Percentiles rank a stretch among this genome's conserved stretches.
phyloP scores from a whole-genome alignment of 1,140 invertebrate species.

The Drosophila repleta region DNA sequence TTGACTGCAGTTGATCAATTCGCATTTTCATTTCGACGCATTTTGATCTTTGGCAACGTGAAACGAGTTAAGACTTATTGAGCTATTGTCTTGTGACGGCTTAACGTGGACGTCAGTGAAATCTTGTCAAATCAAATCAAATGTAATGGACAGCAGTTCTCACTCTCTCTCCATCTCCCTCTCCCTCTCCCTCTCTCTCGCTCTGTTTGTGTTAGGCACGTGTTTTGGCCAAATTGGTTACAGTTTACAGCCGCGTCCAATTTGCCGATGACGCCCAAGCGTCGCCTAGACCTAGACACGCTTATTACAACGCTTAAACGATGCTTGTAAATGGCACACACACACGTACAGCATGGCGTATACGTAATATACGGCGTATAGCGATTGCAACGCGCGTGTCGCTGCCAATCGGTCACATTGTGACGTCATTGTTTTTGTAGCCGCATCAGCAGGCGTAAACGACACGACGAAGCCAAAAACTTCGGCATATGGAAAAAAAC shows the following conservation, averaged over 20 bases:
- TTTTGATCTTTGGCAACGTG: conserved; percentile 9
- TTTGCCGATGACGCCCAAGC: conserved; percentile 43
- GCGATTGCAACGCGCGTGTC: conserved; percentile 45
- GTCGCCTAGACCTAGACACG: conserved; percentile 38
- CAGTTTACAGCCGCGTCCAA: conserved; percentile 52
- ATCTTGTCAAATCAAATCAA: neutral
- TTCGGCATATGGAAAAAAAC: conserved; percentile 34
- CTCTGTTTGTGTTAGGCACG: conserved; percentile 17
- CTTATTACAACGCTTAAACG: conserved; percentile 36
- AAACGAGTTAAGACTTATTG: neutral
- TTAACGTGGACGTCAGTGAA: conserved; percentile 2
- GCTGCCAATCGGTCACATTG: conserved; percentile 40
- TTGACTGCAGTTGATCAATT: conserved; percentile 37
- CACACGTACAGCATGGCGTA: conserved; percentile 26
- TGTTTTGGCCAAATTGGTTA: conserved; percentile 58
- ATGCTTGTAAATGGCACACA: conserved; percentile 11
- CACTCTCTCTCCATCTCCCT: too few species aligned
- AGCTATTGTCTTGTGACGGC: conserved; percentile 16
- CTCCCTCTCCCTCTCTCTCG: too few species aligned
- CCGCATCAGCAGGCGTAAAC: conserved; percentile 10
- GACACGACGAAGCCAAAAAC: conserved; percentile 6
- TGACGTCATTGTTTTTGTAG: conserved; percentile 59
- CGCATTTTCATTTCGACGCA: too few species aligned
- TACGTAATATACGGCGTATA: conserved; percentile 33
- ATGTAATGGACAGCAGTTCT: conserved; percentile 4